These are phyloP conservation scores for Parus major DNA, from an alignment of 2,113 vertebrate genomes.

Conservation along the genomic window DNA sequence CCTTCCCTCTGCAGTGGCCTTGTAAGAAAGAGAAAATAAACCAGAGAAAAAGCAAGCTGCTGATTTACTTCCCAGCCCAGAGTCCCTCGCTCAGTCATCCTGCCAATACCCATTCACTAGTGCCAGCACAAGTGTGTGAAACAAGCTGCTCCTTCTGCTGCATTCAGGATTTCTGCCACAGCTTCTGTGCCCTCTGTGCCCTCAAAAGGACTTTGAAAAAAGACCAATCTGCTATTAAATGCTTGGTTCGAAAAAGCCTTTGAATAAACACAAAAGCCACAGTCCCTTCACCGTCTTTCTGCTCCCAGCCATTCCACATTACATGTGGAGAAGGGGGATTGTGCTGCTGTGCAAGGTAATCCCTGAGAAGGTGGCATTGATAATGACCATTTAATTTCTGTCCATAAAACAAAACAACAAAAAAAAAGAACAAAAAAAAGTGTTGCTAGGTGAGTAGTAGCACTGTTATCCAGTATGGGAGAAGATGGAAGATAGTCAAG, in stretches of 20 bases:
- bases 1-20: background rate
- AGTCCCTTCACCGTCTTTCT: background rate
- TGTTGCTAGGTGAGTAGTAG: background rate
- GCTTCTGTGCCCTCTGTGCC: background rate
- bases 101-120: conserved; percentile 27
- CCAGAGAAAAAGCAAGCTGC: background rate
- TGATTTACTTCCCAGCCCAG: conserved; percentile 27
- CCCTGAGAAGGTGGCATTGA: background rate
- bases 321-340: background rate
- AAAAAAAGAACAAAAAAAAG: background rate
- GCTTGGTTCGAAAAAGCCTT: background rate
- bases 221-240: conserved; percentile 48
- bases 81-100: background rate
- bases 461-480: background rate
- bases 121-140: conserved; percentile 25
- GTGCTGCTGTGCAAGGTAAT: background rate
- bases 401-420: background rate
- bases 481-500: background rate
- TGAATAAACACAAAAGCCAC: conserved; percentile 29
- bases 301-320: background rate
- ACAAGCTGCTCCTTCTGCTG: conserved; percentile 56
- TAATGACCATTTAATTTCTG: background rate
- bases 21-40: conserved; percentile 20
- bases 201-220: conserved; percentile 22
- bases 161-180: conserved; percentile 41